Percentiles rank a stretch among this genome's conserved stretches.
Evolutionary conservation across 2,888 invertebrate species (phyloP).

Genomic region (Diplolepis rosae): DNA sequence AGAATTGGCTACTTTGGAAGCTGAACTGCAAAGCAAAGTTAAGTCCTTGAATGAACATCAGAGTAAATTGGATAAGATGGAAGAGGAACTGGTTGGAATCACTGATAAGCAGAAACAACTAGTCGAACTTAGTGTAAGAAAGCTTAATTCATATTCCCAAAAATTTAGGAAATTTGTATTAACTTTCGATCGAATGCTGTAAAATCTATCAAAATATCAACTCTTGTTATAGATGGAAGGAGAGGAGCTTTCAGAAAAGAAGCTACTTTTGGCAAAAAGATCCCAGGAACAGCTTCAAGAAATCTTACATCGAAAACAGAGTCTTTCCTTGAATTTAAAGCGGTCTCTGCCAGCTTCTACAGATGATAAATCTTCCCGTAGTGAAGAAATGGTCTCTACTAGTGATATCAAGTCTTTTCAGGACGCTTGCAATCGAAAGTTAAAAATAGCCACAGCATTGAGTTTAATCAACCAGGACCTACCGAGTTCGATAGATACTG

Average conservation of each 20-base stretch:
- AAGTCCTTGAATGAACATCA: conserved; percentile 79
- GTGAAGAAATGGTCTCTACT: conserved; percentile 58
- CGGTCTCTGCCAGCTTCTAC: conserved; percentile 75
- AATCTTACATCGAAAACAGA: conserved; percentile 76
- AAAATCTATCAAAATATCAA: neutral
- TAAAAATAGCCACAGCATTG: conserved; percentile 67
- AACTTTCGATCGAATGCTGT: neutral
- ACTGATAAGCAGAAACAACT: conserved; percentile 78
- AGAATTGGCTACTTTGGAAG: conserved; percentile 82
- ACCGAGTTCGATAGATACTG: conserved; percentile 73
- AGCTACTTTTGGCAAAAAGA: conserved; percentile 72
- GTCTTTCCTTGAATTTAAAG: conserved; percentile 82
- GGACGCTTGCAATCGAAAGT: conserved; percentile 64
- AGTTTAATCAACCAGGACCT: conserved; percentile 61
- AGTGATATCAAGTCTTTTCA: conserved; percentile 58
- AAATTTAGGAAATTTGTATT: conserved; percentile 1
- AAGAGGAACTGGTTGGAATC: conserved; percentile 81
- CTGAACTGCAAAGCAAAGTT: conserved; percentile 80
- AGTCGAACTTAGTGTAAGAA: conserved; percentile 62
- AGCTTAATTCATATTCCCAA: too few relatives aligned
- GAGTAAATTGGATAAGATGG: conserved; percentile 81
- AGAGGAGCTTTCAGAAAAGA: conserved; percentile 68
- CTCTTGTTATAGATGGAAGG: conserved; percentile 57
- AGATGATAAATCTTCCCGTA: conserved; percentile 55
- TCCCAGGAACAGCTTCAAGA: conserved; percentile 75